Conservation (phyloP, 2,113 vertebrate genomes). For the Cricetomys ansorgei region DNA sequence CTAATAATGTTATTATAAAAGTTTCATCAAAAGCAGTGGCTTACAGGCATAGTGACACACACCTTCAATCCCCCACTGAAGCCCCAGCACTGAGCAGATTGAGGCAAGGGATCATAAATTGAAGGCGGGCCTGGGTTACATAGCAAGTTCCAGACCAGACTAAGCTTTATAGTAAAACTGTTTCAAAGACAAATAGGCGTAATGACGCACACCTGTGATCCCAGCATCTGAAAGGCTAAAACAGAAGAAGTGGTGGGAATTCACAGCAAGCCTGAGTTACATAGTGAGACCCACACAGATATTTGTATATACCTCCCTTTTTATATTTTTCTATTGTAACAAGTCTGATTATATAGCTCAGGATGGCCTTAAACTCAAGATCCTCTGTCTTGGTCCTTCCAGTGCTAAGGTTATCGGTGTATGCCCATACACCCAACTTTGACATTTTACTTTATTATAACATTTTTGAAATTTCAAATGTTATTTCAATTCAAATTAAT, state of each 20-base stretch:
- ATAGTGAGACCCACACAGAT: background rate
- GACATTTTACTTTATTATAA: background rate
- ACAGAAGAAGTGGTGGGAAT: background rate
- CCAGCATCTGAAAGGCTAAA: background rate
- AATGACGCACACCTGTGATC: background rate
- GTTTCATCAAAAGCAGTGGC: background rate
- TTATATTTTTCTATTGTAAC: background rate
- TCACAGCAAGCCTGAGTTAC: background rate
- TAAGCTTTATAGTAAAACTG: background rate
- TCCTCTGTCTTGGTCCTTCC: background rate
- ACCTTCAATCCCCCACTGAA: background rate
- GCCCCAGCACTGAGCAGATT: background rate
- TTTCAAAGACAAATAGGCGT: background rate
- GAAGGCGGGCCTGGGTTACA: background rate
- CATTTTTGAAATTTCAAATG: background rate
- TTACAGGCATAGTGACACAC: background rate
- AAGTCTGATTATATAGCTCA: background rate
- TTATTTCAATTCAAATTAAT: conserved; percentile 37
- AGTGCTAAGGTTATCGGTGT: background rate
- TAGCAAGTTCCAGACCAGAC: background rate
- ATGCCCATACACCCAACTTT: background rate
- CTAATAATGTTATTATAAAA: background rate
- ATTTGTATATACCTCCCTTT: background rate
- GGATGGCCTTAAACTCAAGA: background rate
- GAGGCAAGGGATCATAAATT: background rate